Evolutionary conservation across 2,888 invertebrate genomes (phyloP).

Genomic region (Callyntrura guangdongensis): DNA sequence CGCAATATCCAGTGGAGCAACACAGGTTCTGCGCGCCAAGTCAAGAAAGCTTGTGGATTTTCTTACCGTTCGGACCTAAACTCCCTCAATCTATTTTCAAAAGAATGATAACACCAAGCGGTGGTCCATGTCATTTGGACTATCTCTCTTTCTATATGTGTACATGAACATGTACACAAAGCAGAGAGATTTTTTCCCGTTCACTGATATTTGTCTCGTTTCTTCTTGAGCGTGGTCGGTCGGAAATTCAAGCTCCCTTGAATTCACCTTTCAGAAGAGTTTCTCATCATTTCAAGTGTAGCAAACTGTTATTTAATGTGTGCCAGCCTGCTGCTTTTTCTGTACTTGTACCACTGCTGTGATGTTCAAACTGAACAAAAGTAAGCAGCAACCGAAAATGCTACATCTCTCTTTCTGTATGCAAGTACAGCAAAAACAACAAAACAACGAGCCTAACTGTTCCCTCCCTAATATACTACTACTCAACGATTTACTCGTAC

Average conservation of each 20-base stretch:
- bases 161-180: not conserved
- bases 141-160: not conserved
- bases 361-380: not conserved
- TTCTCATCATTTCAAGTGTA: conserved; percentile 72
- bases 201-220: conserved; percentile 45
- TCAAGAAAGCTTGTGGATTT: not conserved
- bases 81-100: too few relatives aligned
- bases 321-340: conserved; percentile 28
- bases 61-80: not conserved
- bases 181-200: conserved; percentile 31
- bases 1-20: too few relatives aligned
- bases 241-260: conserved; percentile 64
- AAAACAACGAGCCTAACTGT: conserved; percentile 7
- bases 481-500: conserved; percentile 61
- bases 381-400: not conserved
- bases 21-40: too few relatives aligned
- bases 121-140: not conserved
- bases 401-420: not conserved
- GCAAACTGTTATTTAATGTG: conserved; percentile 73
- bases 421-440: not conserved
- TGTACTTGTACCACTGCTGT: not conserved
- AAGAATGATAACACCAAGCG: not conserved
- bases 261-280: conserved; percentile 67
- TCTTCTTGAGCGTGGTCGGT: conserved; percentile 25
- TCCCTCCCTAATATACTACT: conserved; percentile 2